These are phyloP conservation scores for Acanthacorydalis orientalis DNA, from an alignment of 2,888 invertebrate genomes.

Conservation along the genomic window DNA sequence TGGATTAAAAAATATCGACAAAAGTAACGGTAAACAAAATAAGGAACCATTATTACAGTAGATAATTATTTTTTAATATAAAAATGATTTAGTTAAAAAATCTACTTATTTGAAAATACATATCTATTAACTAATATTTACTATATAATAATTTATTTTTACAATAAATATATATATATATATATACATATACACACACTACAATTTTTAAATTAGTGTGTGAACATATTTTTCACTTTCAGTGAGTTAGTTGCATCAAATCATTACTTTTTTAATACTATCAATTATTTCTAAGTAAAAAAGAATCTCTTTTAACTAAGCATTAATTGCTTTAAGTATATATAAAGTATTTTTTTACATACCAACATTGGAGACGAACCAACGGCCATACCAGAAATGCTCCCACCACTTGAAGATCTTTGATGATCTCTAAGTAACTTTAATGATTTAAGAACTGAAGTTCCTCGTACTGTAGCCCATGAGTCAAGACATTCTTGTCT, in stretches of 20 bases:
- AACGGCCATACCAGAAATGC: conserved; percentile 34
- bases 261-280: too few relatives aligned
- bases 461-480: conserved; percentile 58
- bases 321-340: not conserved
- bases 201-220: not conserved
- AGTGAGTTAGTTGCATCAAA: not conserved
- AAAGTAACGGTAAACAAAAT: too few relatives aligned
- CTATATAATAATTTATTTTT: too few relatives aligned
- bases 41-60: too few relatives aligned
- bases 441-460: conserved; percentile 57
- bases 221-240: not conserved
- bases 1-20: too few relatives aligned
- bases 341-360: conserved; percentile 12
- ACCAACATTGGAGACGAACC: conserved; percentile 42
- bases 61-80: too few relatives aligned
- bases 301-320: not conserved
- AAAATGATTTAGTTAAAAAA: too few relatives aligned
- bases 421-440: conserved; percentile 66
- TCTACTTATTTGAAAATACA: too few relatives aligned
- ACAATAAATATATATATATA: not conserved
- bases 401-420: conserved; percentile 57
- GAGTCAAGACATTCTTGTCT: conserved; percentile 57
- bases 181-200: conserved; percentile 3
- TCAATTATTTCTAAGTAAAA: not conserved
- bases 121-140: too few relatives aligned